These are phyloP conservation scores for Carduelis carduelis DNA, from an alignment of 2,797 vertebrate species.

Conservation along the genomic window DNA sequence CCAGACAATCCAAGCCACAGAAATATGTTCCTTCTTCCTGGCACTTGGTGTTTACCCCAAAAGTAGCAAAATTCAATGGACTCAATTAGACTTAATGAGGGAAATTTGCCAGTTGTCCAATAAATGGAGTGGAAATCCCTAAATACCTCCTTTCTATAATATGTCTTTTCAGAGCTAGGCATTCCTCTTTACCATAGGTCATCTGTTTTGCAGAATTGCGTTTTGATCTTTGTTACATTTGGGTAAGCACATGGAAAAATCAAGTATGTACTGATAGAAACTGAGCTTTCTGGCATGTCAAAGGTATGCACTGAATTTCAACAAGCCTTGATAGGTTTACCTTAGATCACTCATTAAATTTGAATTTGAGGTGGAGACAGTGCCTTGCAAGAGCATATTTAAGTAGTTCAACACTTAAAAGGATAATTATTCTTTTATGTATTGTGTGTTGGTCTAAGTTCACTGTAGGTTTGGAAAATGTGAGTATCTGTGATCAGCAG, in stretches of 20 bases:
- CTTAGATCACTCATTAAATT: neutral
- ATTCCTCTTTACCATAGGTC: neutral
- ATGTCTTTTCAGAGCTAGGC: neutral
- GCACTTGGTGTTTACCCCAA: neutral
- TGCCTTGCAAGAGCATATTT: neutral
- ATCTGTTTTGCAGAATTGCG: neutral
- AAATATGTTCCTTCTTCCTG: neutral
- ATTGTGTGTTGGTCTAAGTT: neutral
- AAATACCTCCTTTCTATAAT: neutral
- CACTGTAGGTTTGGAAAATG: neutral
- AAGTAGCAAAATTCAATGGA: neutral
- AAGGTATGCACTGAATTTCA: neutral
- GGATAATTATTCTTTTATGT: neutral
- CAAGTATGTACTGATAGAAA: neutral
- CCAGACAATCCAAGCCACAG: neutral
- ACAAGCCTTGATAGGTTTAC: neutral
- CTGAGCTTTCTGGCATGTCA: neutral
- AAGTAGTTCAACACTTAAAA: neutral
- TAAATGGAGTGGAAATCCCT: neutral
- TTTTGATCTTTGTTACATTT: neutral
- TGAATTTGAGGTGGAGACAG: neutral
- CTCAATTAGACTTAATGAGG: conserved; percentile 9
- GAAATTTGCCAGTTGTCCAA: neutral
- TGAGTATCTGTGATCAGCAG: neutral
- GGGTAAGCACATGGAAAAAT: neutral